Evolutionary conservation across 1,140 invertebrate species (phyloP), one percentile per base, ranked within the genome.

Genomic region (Cecropterus lyciades): DNA sequence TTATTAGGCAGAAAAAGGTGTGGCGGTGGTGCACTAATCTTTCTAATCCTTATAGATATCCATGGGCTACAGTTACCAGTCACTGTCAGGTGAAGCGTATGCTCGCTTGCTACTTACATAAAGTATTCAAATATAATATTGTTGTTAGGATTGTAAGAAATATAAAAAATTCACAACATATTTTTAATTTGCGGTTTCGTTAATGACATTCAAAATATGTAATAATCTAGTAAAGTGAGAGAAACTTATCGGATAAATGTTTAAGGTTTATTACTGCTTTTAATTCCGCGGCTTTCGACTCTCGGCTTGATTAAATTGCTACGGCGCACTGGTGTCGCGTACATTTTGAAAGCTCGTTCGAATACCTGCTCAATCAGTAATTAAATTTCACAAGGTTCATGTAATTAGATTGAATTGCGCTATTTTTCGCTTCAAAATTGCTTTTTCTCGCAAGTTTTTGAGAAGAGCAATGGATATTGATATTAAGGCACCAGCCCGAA

Each of bases 271-370:
- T 63, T 46, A 52, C 53, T 27, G 53, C 53, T 57, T 57, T 57
- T 57, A 57, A 43, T 57, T 57, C 17, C 40, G 37, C 48, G 48
- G 60, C 60, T 63, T 52, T 63, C 60, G 24, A 63, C 60, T 43
- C 30, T 43, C 37, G 48, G 49, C 48, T 63, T 62, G 57, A 62
- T 62, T 62, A 62, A 62, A 62, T 62, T 62, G 57, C 57, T 62
- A 37, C 17, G 57, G 57, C 57, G 46, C 56, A n/a, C n/a, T n/a
- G 45, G 30, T 62, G 57, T 62, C 57, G 57, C 56, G 43, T 48
- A 49, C 30, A 51, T 62, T 49, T 46, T 62, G 57, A 62, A 51
- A 62, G 57, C 46, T 62, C 57, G 30, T 48, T 46, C 43, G 16
- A 49, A 62, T 62, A 62, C 57, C 57, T 49, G 57, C 45, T 62